A percentile compares a stretch with the other conserved stretches of the same genome.
Conservation (phyloP, 2,888 invertebrate genomes). For the Andrena minutula region DNA sequence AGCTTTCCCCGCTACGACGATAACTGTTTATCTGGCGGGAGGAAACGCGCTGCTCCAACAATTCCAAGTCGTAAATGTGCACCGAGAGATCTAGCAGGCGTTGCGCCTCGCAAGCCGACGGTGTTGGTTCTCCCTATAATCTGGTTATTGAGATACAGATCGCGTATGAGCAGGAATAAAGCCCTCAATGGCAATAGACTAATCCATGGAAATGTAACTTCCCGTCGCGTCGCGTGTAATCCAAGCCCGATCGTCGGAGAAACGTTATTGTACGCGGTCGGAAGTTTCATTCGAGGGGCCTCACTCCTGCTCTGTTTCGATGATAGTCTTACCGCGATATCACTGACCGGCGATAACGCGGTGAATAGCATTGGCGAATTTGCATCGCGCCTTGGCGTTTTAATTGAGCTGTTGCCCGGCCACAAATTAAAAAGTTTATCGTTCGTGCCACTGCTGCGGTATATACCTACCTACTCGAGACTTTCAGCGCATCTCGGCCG, state of each 20-base stretch:
- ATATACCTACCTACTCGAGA: no score
- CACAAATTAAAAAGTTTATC: slow-evolving; percentile 1
- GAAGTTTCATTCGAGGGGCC: neutral
- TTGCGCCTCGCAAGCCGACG: neutral
- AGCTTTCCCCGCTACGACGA: slow-evolving; percentile 15
- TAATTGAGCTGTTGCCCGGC: neutral
- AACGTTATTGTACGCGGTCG: slow-evolving; percentile 20
- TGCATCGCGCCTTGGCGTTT: neutral
- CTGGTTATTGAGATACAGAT: slow-evolving; percentile 30
- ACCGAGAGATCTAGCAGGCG: neutral
- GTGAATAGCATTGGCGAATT: neutral
- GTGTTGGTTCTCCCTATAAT: neutral
- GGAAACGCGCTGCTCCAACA: neutral
- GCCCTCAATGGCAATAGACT: slow-evolving; percentile 29
- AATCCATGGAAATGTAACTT: slow-evolving; percentile 59
- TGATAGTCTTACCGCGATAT: neutral
- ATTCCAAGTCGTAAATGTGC: neutral
- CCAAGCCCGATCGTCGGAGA: slow-evolving; percentile 39
- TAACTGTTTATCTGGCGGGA: slow-evolving; percentile 16
- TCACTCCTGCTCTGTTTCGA: neutral
- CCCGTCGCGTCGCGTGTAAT: slow-evolving; percentile 42
- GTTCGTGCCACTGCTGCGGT: neutral
- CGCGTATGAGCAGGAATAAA: slow-evolving; percentile 17
- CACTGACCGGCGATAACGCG: neutral
- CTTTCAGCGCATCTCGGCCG: no score